phyloP scores from a whole-genome alignment of 2,797 vertebrate genomes.

The Anolis apletophallus region DNA sequence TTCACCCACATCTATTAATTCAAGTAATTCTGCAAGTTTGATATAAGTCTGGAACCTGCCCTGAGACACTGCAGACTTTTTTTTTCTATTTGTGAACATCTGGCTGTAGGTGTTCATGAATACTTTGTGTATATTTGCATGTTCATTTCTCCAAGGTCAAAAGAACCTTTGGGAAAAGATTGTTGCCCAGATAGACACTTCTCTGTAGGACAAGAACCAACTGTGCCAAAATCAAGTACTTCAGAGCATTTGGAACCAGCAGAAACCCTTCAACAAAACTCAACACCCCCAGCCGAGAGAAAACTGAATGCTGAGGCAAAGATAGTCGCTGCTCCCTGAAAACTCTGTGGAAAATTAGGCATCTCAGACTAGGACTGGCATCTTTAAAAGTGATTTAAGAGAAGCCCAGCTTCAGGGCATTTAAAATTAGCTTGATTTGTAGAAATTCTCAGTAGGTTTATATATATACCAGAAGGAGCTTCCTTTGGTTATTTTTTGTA shows the following conservation, averaged over 20 bases:
- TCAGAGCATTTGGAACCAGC: background rate
- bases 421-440: background rate
- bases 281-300: background rate
- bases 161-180: constrained; percentile 16
- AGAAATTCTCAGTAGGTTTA: background rate
- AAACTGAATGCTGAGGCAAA: background rate
- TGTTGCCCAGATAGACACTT: background rate
- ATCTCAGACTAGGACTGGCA: background rate
- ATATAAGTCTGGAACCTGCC: background rate
- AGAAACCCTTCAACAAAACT: background rate
- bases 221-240: background rate
- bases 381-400: background rate
- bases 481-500: background rate
- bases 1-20: background rate
- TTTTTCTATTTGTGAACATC: background rate
- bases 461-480: background rate
- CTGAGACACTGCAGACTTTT: background rate
- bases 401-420: background rate
- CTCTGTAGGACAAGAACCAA: background rate
- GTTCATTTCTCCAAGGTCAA: background rate
- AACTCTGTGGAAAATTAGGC: background rate
- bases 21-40: background rate
- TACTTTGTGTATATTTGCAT: background rate
- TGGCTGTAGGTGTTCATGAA: background rate
- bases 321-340: background rate